Evolutionary conservation across 2,888 invertebrate species (phyloP).

Genomic region (Clanis bilineata): DNA sequence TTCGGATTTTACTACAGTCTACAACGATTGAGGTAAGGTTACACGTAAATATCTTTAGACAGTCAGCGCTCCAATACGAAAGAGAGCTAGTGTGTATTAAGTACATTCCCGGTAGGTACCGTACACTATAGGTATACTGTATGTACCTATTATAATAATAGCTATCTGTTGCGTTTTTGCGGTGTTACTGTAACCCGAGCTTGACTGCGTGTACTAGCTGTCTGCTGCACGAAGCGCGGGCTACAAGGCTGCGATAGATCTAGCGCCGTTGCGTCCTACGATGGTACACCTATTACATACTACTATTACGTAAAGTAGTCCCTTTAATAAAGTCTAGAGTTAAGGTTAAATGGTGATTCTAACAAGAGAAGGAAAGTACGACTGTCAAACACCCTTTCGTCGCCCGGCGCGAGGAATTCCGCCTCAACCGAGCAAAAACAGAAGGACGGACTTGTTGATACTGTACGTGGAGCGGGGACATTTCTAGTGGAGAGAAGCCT

Average conservation of each 20-base stretch:
- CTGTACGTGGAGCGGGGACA: neutral
- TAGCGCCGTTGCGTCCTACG: neutral
- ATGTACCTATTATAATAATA: slow-evolving; percentile 4
- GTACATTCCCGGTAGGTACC: no score
- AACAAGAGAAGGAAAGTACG: neutral
- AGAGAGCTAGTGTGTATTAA: neutral
- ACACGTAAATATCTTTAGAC: no score
- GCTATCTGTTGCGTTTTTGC: slow-evolving; percentile 13
- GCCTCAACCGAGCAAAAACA: slow-evolving; percentile 8
- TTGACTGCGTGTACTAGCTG: neutral
- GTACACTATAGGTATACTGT: no score
- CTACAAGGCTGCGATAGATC: neutral
- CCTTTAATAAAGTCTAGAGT: neutral
- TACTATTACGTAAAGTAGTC: no score
- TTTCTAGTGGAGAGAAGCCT: neutral
- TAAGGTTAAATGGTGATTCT: slow-evolving; percentile 2
- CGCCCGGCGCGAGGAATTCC: slow-evolving; percentile 5
- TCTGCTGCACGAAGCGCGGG: no score
- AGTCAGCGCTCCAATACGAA: neutral
- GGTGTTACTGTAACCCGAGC: slow-evolving; percentile 5
- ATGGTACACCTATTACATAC: neutral
- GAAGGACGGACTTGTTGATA: slow-evolving; percentile 8
- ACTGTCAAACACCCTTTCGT: neutral
- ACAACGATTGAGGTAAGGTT: no score
- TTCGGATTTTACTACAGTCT: no score